A percentile compares a stretch with the other conserved stretches of the same genome.
Conservation (phyloP, 2,797 vertebrate species). For the Sitta carolinensis region DNA sequence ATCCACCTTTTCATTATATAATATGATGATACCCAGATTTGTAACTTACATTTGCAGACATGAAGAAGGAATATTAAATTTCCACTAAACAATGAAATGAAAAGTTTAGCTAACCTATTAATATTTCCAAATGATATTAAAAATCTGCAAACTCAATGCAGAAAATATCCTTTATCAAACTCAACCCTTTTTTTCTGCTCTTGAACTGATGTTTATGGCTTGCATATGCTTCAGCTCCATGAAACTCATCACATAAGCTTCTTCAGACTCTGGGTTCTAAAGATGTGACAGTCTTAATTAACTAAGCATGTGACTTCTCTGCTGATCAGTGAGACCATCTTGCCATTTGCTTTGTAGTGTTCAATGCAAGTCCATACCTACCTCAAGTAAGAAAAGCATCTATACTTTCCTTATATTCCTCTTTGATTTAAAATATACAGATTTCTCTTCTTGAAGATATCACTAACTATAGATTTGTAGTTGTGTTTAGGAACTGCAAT, state of each 20-base stretch:
- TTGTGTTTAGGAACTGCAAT: neutral
- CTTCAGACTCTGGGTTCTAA: conserved; percentile 21
- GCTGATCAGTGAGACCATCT: neutral
- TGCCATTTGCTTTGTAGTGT: neutral
- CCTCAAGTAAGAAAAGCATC: neutral
- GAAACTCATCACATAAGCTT: neutral
- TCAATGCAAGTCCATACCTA: neutral
- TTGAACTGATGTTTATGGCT: neutral
- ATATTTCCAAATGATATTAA: conserved; percentile 17
- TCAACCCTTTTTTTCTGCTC: neutral
- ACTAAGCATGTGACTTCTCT: neutral
- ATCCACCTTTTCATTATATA: neutral
- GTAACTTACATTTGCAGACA: neutral
- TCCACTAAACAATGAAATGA: neutral
- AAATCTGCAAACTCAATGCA: neutral
- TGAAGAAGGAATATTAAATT: neutral
- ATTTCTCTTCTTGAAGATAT: neutral
- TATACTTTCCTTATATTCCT: neutral
- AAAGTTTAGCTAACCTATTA: neutral
- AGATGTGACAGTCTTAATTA: neutral
- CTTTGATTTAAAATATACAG: neutral
- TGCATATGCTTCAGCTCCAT: neutral
- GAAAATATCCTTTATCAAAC: neutral
- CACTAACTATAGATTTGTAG: neutral
- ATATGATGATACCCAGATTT: neutral